Evolutionary conservation across 2,797 vertebrate genomes (phyloP).

Genomic region (Esox lucius): DNA sequence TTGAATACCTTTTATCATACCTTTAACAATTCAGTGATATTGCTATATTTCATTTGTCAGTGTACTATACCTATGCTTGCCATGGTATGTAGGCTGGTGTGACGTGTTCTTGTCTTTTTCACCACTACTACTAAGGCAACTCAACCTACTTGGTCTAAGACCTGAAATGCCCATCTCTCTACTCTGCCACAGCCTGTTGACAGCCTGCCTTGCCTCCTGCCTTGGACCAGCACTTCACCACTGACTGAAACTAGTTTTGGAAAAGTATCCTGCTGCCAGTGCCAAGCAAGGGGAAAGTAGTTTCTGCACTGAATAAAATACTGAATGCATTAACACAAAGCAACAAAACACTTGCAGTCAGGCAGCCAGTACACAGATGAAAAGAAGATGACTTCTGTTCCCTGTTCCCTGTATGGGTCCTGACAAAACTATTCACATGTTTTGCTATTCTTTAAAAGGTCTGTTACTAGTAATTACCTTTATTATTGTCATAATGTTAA

Average conservation of each 20-base stretch:
- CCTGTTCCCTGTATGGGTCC: background rate
- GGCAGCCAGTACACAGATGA: constrained; percentile 27
- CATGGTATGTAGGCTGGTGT: background rate
- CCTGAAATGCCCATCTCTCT: background rate
- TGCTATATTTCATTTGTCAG: background rate
- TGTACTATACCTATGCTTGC: background rate
- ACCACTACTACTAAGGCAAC: background rate
- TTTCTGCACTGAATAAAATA: constrained; percentile 71
- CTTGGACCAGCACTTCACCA: constrained; percentile 48
- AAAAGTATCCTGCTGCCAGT: constrained; percentile 68
- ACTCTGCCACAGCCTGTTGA: background rate
- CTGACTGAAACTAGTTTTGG: constrained; percentile 57
- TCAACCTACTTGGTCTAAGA: background rate
- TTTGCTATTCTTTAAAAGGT: no score
- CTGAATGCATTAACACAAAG: constrained; percentile 67
- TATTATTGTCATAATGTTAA: no score
- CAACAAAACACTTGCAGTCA: constrained; percentile 23
- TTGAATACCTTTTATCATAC: background rate
- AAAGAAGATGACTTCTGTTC: constrained; percentile 33
- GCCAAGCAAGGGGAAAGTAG: constrained; percentile 48
- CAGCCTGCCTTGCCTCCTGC: background rate
- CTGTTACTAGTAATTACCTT: no score
- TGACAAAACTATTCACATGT: no score
- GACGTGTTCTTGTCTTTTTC: background rate
- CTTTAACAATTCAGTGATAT: background rate